phyloP scores from a whole-genome alignment of 2,113 vertebrate species.

The Sula dactylatra region DNA sequence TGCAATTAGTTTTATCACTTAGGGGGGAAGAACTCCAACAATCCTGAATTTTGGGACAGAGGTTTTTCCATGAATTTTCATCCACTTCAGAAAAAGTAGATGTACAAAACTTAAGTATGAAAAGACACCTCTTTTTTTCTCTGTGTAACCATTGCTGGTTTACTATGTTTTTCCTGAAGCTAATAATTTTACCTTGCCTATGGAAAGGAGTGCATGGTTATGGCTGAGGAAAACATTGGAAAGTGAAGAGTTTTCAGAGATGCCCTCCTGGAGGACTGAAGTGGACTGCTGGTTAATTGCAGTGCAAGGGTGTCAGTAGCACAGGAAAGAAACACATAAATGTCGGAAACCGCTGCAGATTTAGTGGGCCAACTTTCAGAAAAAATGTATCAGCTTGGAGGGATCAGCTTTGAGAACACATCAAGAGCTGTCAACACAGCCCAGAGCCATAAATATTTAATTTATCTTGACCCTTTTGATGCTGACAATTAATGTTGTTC shows the following conservation, averaged over 20 bases:
- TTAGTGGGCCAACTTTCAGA: background rate
- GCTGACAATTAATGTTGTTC: slow-evolving; percentile 48
- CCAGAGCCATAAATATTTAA: background rate
- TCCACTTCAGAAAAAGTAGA: background rate
- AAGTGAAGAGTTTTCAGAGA: background rate
- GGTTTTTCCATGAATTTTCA: background rate
- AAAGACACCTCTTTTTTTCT: background rate
- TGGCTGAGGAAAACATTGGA: background rate
- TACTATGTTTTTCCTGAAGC: background rate
- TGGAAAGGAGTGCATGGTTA: background rate
- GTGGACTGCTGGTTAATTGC: background rate
- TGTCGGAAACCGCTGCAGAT: background rate
- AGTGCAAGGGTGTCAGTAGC: background rate
- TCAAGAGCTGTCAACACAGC: slow-evolving; percentile 55
- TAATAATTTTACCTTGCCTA: background rate
- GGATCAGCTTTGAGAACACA: background rate
- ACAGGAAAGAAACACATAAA: background rate
- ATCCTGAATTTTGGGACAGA: background rate
- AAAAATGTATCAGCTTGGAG: slow-evolving; percentile 27
- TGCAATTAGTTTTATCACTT: background rate
- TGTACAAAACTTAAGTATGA: background rate
- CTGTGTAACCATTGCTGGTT: background rate
- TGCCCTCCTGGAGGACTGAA: background rate
- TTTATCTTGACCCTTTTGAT: slow-evolving; percentile 54
- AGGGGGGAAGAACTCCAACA: rapidly evolving